phyloP scores from a whole-genome alignment of 2,797 vertebrate species.

The Parambassis ranga region DNA sequence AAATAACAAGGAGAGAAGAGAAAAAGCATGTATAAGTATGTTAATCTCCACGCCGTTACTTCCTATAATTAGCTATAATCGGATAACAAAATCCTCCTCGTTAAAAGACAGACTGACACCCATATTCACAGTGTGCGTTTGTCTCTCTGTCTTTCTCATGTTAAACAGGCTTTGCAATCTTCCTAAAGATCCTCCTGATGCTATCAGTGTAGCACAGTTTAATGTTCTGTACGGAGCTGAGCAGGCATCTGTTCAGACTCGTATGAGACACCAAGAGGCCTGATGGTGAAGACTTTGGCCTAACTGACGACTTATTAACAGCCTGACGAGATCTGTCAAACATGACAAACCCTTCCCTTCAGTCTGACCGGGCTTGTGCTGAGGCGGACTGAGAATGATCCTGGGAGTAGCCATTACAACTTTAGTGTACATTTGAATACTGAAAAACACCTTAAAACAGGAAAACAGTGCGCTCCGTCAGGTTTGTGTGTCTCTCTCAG shows the following conservation, averaged over 20 bases:
- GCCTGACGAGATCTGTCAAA: constrained; percentile 11
- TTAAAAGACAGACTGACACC: not conserved
- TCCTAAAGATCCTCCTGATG: not conserved
- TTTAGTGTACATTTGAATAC: constrained; percentile 8
- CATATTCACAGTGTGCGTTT: not conserved
- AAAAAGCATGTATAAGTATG: too few relatives aligned
- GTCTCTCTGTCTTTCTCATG: not conserved
- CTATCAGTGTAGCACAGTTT: not conserved
- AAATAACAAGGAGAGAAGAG: too few relatives aligned
- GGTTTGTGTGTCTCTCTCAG: not conserved
- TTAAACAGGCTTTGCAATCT: not conserved
- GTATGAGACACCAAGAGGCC: not conserved
- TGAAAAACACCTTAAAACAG: too few relatives aligned
- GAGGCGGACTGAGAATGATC: constrained; percentile 1
- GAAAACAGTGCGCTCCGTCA: too few relatives aligned
- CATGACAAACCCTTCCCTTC: constrained; percentile 33
- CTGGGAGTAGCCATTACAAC: not conserved
- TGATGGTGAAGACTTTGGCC: constrained; percentile 4
- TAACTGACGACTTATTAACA: not conserved
- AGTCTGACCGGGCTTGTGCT: constrained; percentile 21
- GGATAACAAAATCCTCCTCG: constrained; percentile 26
- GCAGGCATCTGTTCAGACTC: constrained; percentile 30
- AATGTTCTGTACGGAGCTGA: not conserved
- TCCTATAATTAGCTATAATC: constrained; percentile 27
- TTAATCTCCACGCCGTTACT: not conserved